These are phyloP conservation scores for Camponotus vicinus DNA, from an alignment of 1,140 invertebrate species.

Conservation along the genomic window DNA sequence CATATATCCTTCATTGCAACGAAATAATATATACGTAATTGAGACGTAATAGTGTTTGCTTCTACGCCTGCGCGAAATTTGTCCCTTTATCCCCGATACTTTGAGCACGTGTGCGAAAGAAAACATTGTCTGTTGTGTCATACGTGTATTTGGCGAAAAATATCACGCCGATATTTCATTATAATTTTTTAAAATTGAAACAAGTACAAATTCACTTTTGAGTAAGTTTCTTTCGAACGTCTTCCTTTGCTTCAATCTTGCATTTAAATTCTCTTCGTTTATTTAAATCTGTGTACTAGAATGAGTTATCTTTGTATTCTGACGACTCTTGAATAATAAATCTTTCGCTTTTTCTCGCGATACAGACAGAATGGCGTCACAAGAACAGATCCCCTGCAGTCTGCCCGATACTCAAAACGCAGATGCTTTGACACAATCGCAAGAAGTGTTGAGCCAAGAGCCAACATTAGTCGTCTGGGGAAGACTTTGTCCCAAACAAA, in stretches of 20 bases:
- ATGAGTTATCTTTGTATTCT: neutral
- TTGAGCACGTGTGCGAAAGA: too few species aligned
- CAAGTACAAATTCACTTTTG: neutral
- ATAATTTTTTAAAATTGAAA: neutral
- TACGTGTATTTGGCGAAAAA: too few species aligned
- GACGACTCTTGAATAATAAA: neutral
- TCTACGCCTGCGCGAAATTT: too few species aligned
- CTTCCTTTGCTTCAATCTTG: too few species aligned
- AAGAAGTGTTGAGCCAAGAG: slow-evolving; percentile 60
- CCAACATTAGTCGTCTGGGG: slow-evolving; percentile 71
- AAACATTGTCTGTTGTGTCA: too few species aligned
- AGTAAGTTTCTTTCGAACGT: neutral
- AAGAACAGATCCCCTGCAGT: slow-evolving; percentile 63
- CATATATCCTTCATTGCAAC: too few species aligned
- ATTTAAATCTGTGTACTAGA: too few species aligned
- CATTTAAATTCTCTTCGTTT: neutral
- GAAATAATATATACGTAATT: too few species aligned
- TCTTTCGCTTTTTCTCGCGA: neutral
- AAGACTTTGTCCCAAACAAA: slow-evolving; percentile 70
- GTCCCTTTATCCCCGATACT: too few species aligned
- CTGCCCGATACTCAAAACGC: slow-evolving; percentile 78
- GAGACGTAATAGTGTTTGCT: too few species aligned
- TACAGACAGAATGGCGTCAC: slow-evolving; percentile 8
- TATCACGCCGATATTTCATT: neutral
- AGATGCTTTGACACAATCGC: slow-evolving; percentile 72